A percentile compares a stretch with the other conserved stretches of the same genome.
Evolutionary conservation across 2,797 vertebrate genomes (phyloP).

Genomic region (Scyliorhinus canicula): DNA sequence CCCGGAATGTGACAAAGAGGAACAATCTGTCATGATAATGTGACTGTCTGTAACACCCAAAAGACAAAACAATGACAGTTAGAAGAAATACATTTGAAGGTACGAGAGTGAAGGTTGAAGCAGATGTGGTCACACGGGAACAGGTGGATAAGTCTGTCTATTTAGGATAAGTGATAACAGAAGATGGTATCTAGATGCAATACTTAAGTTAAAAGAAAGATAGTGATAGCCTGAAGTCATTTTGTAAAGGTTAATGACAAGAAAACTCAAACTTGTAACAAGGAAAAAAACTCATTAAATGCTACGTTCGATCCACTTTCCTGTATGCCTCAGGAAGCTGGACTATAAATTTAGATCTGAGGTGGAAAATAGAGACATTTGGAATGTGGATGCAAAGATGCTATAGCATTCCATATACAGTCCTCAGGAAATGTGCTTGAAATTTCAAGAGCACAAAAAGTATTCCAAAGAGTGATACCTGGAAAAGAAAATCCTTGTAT

Average conservation of each 20-base stretch:
- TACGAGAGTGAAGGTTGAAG: not conserved
- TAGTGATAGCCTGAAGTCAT: not conserved
- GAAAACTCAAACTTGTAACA: not conserved
- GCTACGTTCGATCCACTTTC: not conserved
- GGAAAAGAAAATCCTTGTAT: not conserved
- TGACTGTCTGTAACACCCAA: not conserved
- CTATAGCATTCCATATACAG: not conserved
- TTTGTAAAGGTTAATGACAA: not conserved
- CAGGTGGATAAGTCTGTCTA: not conserved
- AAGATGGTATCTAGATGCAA: not conserved
- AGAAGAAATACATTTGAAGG: not conserved
- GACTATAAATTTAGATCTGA: not conserved
- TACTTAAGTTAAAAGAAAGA: not conserved
- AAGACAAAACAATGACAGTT: not conserved
- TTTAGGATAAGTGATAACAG: not conserved
- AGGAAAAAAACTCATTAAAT: not conserved
- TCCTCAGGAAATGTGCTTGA: not conserved
- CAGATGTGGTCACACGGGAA: not conserved
- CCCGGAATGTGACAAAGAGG: not conserved
- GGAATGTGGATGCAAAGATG: not conserved
- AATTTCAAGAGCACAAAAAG: not conserved
- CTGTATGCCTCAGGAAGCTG: not conserved
- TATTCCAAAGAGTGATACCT: not conserved
- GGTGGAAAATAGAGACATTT: not conserved
- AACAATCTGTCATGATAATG: not conserved